Evolutionary conservation across 2,888 invertebrate genomes (phyloP), one percentile per base, ranked within the genome.

Genomic region (Xiphydria camelus): DNA sequence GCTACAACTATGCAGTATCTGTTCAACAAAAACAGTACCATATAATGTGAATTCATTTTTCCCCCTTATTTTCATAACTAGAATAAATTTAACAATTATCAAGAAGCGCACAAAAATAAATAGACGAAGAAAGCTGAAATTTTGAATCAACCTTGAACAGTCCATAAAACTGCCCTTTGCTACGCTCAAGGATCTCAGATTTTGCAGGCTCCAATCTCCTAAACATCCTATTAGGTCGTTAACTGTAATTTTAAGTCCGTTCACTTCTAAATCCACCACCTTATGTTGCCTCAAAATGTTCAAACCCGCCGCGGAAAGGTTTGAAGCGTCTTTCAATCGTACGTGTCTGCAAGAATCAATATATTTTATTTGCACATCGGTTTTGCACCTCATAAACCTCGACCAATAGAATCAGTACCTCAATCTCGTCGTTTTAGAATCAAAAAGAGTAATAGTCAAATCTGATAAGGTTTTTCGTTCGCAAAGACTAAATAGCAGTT

Each of bases 151-250:
- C 75, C 79, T 75, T 46, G 81, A 79, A 60, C 78, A 79, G 67
- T 83, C 83, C 50, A 81, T 78, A 66, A 85, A 85, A 37, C 82
- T 81, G 62, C 84, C 83, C 59, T 79, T 79, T 33, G 84, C 79
- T 34, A 87, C 82, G 66, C 83, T 84, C 36, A 85, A 75, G 31
- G 78, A 77, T 32, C 80, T 76, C 43, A 87, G 73, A 71, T 86
- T 83, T 49, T 80, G 77, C 46, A 83, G 65, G 22, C 84, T 83
- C 84, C 85, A 85, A 55, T 84, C 83, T 41, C 82, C 82, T 45
- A 87, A 75, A 68, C 84, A 85, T 47, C 82, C 82, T 56, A 86
- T 82, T 47, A 84, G 76, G 62, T 84, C 83, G 66, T 82, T 82
- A 41, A 83, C 79, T 29, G 82, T 78, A 6, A 81, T 78, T 53